Evolutionary conservation across 2,888 invertebrate species (phyloP).

Genomic region (Nymphalis c-album): DNA sequence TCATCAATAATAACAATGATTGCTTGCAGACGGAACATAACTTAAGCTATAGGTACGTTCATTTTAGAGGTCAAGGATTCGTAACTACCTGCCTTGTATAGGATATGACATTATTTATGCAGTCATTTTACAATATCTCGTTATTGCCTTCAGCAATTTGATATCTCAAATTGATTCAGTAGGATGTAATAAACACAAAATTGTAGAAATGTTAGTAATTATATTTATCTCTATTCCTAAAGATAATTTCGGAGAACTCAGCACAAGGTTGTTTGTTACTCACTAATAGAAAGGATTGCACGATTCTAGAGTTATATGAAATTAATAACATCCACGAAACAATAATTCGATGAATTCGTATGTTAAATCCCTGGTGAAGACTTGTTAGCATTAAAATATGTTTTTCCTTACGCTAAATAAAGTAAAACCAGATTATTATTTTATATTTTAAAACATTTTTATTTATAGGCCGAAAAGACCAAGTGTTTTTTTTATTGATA

Average conservation of each 20-base stretch:
- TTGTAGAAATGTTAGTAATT: constrained; percentile 1
- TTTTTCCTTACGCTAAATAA: too few species aligned
- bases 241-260: constrained; percentile 35
- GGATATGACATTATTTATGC: constrained; percentile 29
- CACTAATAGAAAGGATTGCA: constrained; percentile 33
- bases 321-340: constrained; percentile 16
- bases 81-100: constrained; percentile 41
- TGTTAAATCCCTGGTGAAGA: background rate
- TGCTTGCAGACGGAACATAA: constrained; percentile 37
- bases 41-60: constrained; percentile 42
- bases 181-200: background rate
- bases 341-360: constrained; percentile 13
- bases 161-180: constrained; percentile 13
- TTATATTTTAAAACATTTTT: too few species aligned
- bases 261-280: constrained; percentile 33
- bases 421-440: too few species aligned
- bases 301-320: constrained; percentile 31
- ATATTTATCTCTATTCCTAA: constrained; percentile 33
- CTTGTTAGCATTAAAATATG: background rate
- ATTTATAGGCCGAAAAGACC: too few species aligned
- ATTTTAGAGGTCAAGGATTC: constrained; percentile 57
- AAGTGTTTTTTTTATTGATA: too few species aligned
- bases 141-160: constrained; percentile 14
- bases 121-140: constrained; percentile 22
- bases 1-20: constrained; percentile 41